Evolutionary conservation across 1,140 invertebrate species (phyloP).

Genomic region (Cotesia typhae): DNA sequence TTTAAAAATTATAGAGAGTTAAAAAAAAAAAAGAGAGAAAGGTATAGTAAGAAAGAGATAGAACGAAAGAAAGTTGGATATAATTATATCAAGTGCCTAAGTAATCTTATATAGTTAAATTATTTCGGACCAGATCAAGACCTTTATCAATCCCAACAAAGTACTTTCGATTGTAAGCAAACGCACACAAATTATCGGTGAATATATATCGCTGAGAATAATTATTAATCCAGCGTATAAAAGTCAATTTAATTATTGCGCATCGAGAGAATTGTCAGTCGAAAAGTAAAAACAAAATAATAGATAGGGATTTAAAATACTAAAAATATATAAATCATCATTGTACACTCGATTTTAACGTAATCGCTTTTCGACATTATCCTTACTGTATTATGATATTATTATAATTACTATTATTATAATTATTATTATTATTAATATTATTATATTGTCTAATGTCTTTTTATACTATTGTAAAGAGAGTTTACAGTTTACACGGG

Average conservation of each 20-base stretch:
- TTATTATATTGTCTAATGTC: slow-evolving; percentile 37
- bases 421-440: too few species aligned
- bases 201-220: neutral
- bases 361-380: slow-evolving; percentile 41
- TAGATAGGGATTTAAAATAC: slow-evolving; percentile 34
- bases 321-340: slow-evolving; percentile 25
- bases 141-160: slow-evolving; percentile 60
- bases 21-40: neutral
- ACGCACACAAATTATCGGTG: slow-evolving; percentile 1
- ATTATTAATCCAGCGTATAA: slow-evolving; percentile 8
- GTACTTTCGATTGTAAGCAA: slow-evolving; percentile 37
- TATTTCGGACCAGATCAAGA: slow-evolving; percentile 64
- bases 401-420: neutral
- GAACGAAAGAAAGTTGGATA: slow-evolving; percentile 47
- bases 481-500: slow-evolving; percentile 29
- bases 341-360: slow-evolving; percentile 40
- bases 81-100: slow-evolving; percentile 64
- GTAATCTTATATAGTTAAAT: slow-evolving; percentile 58
- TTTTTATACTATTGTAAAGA: slow-evolving; percentile 43
- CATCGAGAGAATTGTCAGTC: slow-evolving; percentile 18
- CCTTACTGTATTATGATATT: slow-evolving; percentile 40
- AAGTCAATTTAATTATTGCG: slow-evolving; percentile 30
- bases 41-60: neutral
- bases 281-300: slow-evolving; percentile 30
- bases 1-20: neutral